Conservation (phyloP, 2,888 invertebrate genomes). For the Morpho achilles region DNA sequence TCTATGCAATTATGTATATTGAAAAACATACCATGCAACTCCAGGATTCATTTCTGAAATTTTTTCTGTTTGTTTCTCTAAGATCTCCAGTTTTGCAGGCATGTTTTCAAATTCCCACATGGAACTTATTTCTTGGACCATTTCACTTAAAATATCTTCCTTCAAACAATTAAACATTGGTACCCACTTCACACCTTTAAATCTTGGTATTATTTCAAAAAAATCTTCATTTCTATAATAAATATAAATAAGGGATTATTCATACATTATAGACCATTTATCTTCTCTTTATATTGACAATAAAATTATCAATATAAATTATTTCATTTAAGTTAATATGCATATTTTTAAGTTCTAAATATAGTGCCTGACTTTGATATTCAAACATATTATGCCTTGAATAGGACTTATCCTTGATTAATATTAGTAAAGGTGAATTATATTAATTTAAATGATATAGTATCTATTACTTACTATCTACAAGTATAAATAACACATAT, state of each 20-base stretch:
- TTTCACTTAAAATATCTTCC: slow-evolving; percentile 59
- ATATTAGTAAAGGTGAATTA: too few relatives aligned
- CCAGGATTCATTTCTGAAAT: slow-evolving; percentile 46
- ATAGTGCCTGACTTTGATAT: too few relatives aligned
- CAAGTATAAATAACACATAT: too few relatives aligned
- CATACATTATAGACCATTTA: background rate
- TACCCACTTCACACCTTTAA: slow-evolving; percentile 64
- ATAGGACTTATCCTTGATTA: too few relatives aligned
- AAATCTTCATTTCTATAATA: slow-evolving; percentile 65
- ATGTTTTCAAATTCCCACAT: slow-evolving; percentile 73
- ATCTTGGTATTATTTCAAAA: slow-evolving; percentile 60
- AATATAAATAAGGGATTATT: background rate
- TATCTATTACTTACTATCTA: too few relatives aligned
- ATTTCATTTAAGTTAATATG: too few relatives aligned
- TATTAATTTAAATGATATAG: too few relatives aligned
- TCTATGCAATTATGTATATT: too few relatives aligned
- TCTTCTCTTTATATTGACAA: background rate
- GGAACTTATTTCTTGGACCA: slow-evolving; percentile 59
- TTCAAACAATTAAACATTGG: slow-evolving; percentile 67
- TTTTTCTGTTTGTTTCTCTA: slow-evolving; percentile 65
- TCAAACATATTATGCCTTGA: too few relatives aligned
- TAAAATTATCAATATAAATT: too few relatives aligned
- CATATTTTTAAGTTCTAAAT: too few relatives aligned
- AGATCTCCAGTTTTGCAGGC: slow-evolving; percentile 53
- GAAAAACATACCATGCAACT: slow-evolving; percentile 41